Percentiles rank a stretch among this genome's conserved stretches.
Evolutionary conservation across 1,140 invertebrate genomes (phyloP).

Genomic region (Caenorhabditis remanei): DNA sequence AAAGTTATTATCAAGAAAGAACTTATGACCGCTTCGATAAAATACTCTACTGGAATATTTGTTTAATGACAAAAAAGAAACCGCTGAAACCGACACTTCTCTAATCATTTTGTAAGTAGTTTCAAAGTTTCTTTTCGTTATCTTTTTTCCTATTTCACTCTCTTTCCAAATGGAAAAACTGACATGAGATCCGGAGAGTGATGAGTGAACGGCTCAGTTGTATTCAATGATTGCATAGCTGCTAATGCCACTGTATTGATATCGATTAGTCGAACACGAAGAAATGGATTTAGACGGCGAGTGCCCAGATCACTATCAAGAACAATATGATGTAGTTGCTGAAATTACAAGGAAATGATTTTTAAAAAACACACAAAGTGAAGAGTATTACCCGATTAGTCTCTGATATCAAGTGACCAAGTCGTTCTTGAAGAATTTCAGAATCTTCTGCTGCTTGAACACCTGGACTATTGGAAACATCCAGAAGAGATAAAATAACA

Average conservation of each 20-base stretch:
- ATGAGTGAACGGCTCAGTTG: constrained; percentile 66
- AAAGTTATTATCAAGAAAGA: too few relatives aligned
- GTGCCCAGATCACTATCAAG: constrained; percentile 58
- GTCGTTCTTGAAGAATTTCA: constrained; percentile 60
- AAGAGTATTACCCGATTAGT: constrained; percentile 60
- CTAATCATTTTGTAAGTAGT: not conserved
- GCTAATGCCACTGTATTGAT: constrained; percentile 64
- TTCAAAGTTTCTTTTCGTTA: not conserved
- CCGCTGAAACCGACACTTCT: not conserved
- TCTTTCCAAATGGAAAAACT: not conserved
- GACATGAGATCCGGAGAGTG: constrained; percentile 60
- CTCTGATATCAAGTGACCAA: constrained; percentile 59
- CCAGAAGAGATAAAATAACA: constrained; percentile 59
- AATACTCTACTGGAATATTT: not conserved
- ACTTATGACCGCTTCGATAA: too few relatives aligned
- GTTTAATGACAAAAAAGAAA: constrained; percentile 4
- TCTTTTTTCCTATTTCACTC: not conserved
- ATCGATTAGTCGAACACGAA: constrained; percentile 62
- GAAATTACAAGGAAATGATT: not conserved
- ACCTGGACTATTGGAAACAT: constrained; percentile 64
- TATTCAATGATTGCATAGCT: constrained; percentile 66
- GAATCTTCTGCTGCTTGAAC: constrained; percentile 61
- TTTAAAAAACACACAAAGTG: not conserved
- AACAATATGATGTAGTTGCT: constrained; percentile 61
- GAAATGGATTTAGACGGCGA: constrained; percentile 56